Evolutionary conservation across 2,113 vertebrate species (phyloP), one percentile per base, ranked within the genome.

Genomic region (Sclerurus mexicanus): DNA sequence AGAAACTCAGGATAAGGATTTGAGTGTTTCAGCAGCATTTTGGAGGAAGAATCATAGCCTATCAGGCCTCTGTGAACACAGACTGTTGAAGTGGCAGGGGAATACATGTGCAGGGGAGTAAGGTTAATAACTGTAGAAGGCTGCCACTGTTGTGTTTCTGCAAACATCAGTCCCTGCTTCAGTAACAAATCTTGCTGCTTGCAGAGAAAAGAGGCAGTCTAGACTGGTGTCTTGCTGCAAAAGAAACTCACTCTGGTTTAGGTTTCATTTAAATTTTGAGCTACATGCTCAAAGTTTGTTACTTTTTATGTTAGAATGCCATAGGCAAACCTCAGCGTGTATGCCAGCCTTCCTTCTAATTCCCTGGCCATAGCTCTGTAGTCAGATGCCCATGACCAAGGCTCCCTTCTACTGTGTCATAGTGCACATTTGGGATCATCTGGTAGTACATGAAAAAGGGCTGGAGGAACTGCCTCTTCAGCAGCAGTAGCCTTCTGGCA

Each of bases 401-500:
- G 7, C 10, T 52, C 33, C 22, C 4, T 80, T 42, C 53, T 84
- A n/a, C 58, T 37, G 9, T 69, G 35, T 25, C 15, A 6, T 37
- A 15, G 17, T 50, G 22, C 39, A 47, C 63, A 68, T 62, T 39
- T 35, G 37, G 33, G 55, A 25, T 73, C 3, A 1, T 35, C 39
- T 1, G 0, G 25, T 35, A 42, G 30, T 6, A 8, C 49, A 19
- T 2, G 46, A 47, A 50, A 35, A 40, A 71, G 27, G 98, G 24
- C 99, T 97, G 88, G 98, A 98, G 72, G 31, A 99, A 98, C 94
- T 98, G 98, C 77, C 85, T 96, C 95, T 98, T 98, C 87, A 99
- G 98, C 93, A 77, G 35, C 35, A 21, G 14, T 27, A 14, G 69
- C 30, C 44, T 82, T 49, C 50, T 1, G 2, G 23, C 33, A 69